Evolutionary conservation across 2,888 invertebrate species (phyloP), one percentile per base, ranked within the genome.

Genomic region (Teleogryllus oceanicus): DNA sequence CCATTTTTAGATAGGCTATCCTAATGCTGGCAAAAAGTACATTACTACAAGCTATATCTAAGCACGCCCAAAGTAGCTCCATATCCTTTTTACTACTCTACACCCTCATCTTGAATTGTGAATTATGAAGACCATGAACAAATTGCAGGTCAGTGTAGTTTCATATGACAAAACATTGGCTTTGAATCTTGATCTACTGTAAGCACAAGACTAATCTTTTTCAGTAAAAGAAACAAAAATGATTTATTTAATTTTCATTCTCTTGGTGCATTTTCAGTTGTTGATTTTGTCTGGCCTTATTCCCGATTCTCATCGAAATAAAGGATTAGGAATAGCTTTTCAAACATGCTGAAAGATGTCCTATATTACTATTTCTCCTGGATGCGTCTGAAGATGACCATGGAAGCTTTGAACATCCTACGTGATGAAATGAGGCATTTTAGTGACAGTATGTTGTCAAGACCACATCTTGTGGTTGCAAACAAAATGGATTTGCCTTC

Each of bases 1-100:
- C 82, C 78, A 80, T 81, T 87, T 87, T 20, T 84, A 92, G 89
- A 91, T 94, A 83, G 96, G 96, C 1, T 92, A 94, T 85, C 98
- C 98, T 13, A 98, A 98, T 88, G 97, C 96, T 4, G 98, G 98
- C 0, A 98, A 98, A n/a, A 88, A 97, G 97, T 85, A 95, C 97
- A 0, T 87, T 98, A 1, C 89, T 98, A 1, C 89, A 94, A 80
- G 95, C 97, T 0, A 90, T 97, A 77, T 93, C 96, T 0, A 97
- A 78, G 97, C 98, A 0, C 89, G 75, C 97, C 98, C 0, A 94
- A 95, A 85, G 93, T 98, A 2, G 98, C 97, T 0, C 90, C 96
- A 0, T 96, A 98, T 86, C 95, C 97, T 0, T 98, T n/a, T 98
- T 85, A 98, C 98, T 2, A 98, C 98, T 0, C 87, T 96, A 0